Conservation (phyloP, 2,797 vertebrate species). For the Xiphorhynchus erythropygius region DNA sequence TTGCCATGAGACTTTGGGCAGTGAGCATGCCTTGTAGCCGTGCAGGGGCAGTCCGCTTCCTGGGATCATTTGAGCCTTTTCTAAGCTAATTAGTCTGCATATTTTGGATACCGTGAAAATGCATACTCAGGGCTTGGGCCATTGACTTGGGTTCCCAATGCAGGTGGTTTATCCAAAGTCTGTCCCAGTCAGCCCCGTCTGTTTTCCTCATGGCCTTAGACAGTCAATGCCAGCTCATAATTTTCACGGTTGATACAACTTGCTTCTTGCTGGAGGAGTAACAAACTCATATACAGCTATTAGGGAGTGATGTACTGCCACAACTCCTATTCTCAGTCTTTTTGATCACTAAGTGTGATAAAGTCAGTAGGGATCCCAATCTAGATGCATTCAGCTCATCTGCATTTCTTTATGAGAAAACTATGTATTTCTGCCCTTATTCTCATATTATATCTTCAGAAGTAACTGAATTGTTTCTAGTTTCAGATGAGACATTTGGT, state of each 20-base stretch:
- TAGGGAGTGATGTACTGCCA: neutral
- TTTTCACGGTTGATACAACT: neutral
- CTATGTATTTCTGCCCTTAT: neutral
- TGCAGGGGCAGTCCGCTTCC: neutral
- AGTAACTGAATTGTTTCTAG: neutral
- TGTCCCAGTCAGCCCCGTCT: neutral
- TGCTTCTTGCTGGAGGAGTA: neutral
- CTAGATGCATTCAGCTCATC: neutral
- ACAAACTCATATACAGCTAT: neutral
- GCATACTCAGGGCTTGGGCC: neutral
- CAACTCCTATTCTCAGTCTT: neutral
- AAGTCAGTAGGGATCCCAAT: neutral
- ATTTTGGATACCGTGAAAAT: neutral
- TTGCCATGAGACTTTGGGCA: accelerated
- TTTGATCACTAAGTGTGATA: neutral
- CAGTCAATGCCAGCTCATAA: neutral
- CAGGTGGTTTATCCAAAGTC: neutral
- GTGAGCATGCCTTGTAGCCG: accelerated
- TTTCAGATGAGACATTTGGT: neutral
- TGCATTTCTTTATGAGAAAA: neutral
- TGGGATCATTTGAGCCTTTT: neutral
- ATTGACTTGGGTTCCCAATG: neutral
- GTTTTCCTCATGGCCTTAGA: neutral
- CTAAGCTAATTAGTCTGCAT: slow-evolving; percentile 15
- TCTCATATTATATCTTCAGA: neutral